Base-by-base conservation (phyloP, 2,113 vertebrate species). In the Phainopepla nitens region DNA sequence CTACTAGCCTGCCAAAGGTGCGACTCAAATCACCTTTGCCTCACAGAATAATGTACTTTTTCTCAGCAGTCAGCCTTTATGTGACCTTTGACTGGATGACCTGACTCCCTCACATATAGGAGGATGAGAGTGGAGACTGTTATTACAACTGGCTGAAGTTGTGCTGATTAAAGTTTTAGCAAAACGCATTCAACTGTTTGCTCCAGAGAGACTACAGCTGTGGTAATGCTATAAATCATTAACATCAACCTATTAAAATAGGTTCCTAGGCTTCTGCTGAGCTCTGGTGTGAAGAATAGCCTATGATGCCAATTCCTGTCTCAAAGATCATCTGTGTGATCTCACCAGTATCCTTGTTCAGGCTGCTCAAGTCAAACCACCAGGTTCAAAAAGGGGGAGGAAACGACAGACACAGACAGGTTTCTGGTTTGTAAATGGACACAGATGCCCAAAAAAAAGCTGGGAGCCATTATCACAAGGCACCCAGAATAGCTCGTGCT, bases 351-450 rank as follows among this genome's bases (percentile, higher is more conserved):
- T 35, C 58, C 31, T 72, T 80, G 68, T 92, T 90, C 65, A 80
- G 68, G 60, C 60, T 77, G 35, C 54, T 83, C 1, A 0, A 73
- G 35, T 64, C 51, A 90, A 93, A 75, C 51, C 47, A 49, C 25
- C 9, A n/a, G 18, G 60, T 77, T 94, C 68, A 92, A 92, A 89
- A 86, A 86, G 33, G 36, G 45, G 75, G 75, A 92, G 44, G 60
- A 62, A 77, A 66, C 75, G 51, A 28, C 39, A 84, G 69, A 66
- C 64, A 66, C 15, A 79, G 70, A 69, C 2, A 5, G 14, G 12
- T 50, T 91, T 94, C 72, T 80, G 56, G 54, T 65, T 94, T 87
- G 91, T 91, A 94, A 91, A 86, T 68, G 88, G 66, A 70, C 85
- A 33, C 60, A 58, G 35, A 92, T 93, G 91, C 80, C 89, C 47